Base-by-base conservation (phyloP, 2,888 invertebrate species). In the Leptarthrus brevirostris region DNA sequence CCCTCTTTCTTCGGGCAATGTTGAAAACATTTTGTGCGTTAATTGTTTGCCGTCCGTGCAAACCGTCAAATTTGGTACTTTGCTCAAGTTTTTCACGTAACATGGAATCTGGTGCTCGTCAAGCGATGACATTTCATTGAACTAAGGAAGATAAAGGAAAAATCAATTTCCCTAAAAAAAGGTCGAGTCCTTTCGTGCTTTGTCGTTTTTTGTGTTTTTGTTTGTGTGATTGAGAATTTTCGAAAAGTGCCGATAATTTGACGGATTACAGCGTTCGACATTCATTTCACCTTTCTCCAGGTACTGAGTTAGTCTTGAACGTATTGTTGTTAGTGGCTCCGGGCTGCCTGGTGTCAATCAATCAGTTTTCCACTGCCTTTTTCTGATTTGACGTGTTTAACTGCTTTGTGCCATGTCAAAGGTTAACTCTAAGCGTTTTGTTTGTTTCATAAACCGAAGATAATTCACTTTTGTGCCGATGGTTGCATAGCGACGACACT, bases 171-270 rank as follows among this genome's bases (percentile, higher is more conserved):
- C 22, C 16, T 22, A 12, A 49, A 49, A 73, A 58, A 64, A 73
- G 53, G 53, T 40, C 8, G 10, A 20, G 61, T 26, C 66, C 40
- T 22, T 66, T 44, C n/a, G n/a, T n/a, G 47, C 22, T 24, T 16
- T 20, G n/a, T 30, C 34, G 40, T 18, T n/a, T 22, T 54, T 26
- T 69, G 52, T 61, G 72, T 58, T n/a, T n/a, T 58, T 58, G 22
- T 10, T 40, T 30, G 22, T 54, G 64, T 54, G 40, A 30, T 22
- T 64, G 26, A 14, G 20, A 30, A 58, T 56, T 44, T 40, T 49
- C 52, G 16, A 30, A 40, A 30, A 64, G 52, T 64, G 69, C 58
- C 44, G 75, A 74, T 76, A 74, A 76, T 75, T 75, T 76, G 76
- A 76, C 76, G 75, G 74, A 75, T 75, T 74, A 74, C 64, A 24